Base-by-base conservation (phyloP, 1,140 invertebrate genomes). In the Calephelis nemesis region DNA sequence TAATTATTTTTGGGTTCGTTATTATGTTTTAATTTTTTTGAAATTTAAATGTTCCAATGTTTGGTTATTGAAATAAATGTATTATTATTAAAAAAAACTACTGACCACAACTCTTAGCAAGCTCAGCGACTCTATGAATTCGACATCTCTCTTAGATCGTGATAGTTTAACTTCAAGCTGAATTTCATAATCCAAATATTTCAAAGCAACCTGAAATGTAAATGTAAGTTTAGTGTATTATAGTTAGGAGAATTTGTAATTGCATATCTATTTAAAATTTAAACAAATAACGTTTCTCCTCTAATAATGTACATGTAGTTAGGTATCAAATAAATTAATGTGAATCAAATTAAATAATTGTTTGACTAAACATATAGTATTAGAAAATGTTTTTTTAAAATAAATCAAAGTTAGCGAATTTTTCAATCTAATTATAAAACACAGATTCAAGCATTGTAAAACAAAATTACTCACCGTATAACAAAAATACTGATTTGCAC, bases 161-260 rank as follows among this genome's bases (percentile, higher is more conserved):
- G 91, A 92, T n/a, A 92, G 71, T 76, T 81, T 85, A 7, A 92
- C 90, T 75, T 87, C 91, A 19, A 90, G 64, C 70, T 92, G 91
- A 12, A 92, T 87, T 72, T 84, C 78, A 70, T 83, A 91, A 74
- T 92, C 85, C 30, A 91, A 80, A 72, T 92, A 78, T 62, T 88
- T 85, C 60, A 92, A 73, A 0, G 88, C 90, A 11, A 92, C 85
- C 91, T 92, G 47, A 63, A 76, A 76, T 47, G 30, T 30, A 30
- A 30, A 30, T 30, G 3, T 30, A 30, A 30, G 30, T 30, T 2
- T 30, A 30, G 30, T 30, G 30, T 30, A 3, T 30, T 30, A 30
- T 30, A 30, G 2, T 30, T 30, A 30, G 30, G 30, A 2, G 30
- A 30, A 30, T 30, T 30, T 30, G 2, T 4, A 30, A 30, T 30